Evolutionary conservation across 2,888 invertebrate species (phyloP), one percentile per base, ranked within the genome.

Genomic region (Plagiodera versicolora): DNA sequence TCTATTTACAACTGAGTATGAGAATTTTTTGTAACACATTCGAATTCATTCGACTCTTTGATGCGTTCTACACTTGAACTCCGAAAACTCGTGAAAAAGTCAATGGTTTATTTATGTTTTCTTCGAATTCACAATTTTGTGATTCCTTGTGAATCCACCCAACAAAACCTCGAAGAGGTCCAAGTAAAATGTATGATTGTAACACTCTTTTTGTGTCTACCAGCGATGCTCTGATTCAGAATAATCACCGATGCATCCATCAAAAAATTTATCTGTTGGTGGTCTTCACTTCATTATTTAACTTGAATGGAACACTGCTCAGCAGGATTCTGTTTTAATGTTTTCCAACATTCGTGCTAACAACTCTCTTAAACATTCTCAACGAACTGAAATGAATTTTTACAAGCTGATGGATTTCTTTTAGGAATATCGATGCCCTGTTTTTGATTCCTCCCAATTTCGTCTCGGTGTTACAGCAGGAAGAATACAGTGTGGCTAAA

Each of bases 361-460:
- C 53, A 53, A 44, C 53, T 53, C 17, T 44, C 28, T 53, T 44
- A 16, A 17, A 44, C 16, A 24, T 44, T 53, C 44, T 44, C 20
- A 51, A 30, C 35, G 30, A 32, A 35, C 35, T 39, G 52, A 35
- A 39, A 52, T 52, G 52, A 20, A 39, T 19, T 52, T 39, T 20
- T 52, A 52, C 39, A 39, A 39, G 14, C 19, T 20, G 8, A 20
- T 14, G 39, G 35, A 52, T 39, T 52, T 20, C 2, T 35, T 11
- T 35, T 18, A 18, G 6, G 51, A 51, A 51, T 35, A 35, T n/a
- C 28, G 51, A 30, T 24, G 6, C 6, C 4, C 3, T 24, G 24
- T 24, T 24, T 24, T 24, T 24, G 6, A 3, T 24, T n/a, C n/a
- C 24, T 5, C 6, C 24, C 24, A 24, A 5, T 24, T 5, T 24